Base-by-base conservation (phyloP, 2,797 vertebrate genomes). In the Pygocentrus nattereri region DNA sequence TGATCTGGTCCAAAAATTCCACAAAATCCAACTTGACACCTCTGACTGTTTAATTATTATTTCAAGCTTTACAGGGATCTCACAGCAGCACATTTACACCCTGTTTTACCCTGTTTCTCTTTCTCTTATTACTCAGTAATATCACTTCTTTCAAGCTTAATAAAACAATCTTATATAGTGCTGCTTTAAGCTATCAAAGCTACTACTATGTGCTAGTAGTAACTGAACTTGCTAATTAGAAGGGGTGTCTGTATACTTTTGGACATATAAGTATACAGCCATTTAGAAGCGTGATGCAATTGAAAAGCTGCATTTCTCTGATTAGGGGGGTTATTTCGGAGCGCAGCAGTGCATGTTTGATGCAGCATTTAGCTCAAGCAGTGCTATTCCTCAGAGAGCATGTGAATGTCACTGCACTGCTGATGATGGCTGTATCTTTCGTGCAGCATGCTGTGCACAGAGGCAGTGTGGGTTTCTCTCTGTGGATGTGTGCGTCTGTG, bases 361-460 rank as follows among this genome's bases (percentile, higher is more conserved):
- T 49, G 27, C 84, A 77, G 69, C 62, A 69, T 84, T 85, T 78
- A 85, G 77, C 84, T 72, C 68, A 67, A 70, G 65, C 52, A 54
- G 52, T 54, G 50, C 49, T 69, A 68, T 71, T 75, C 82, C 80
- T 80, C 56, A 23, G 82, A 80, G 84, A 78, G 52, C 56, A 41
- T 64, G 79, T 76, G 80, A 85, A 86, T 86, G 83, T 85, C 86
- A 87, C 69, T 34, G 69, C 68, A 49, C 68, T 70, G 72, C 61
- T 47, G 73, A 44, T 83, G 75, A 79, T 69, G 52, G 64, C 81
- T 78, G 65, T 56, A 52, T 80, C 69, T 72, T 74, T 47, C 61
- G 12, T 50, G 58, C 56, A 68, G 68, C 47, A 52, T 72, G 49
- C 50, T 68, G 70, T 64, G 56, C 27, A 25, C n/a, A 59, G 78